Base-by-base conservation (phyloP, 2,797 vertebrate genomes). In the Nyctibius grandis region DNA sequence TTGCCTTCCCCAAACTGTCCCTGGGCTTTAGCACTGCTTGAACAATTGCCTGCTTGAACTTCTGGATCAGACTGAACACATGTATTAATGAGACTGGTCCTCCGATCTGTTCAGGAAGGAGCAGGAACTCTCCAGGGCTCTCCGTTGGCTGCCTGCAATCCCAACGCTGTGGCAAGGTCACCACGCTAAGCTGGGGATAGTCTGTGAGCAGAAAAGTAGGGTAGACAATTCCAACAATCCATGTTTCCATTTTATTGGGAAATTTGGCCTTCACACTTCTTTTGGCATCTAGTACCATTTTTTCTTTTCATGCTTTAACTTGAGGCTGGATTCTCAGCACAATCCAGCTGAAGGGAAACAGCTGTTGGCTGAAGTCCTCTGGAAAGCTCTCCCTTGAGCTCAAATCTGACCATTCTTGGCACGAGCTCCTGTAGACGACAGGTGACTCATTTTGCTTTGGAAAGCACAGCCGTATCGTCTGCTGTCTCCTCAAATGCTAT, bases 371-470 rank as follows among this genome's bases (percentile, higher is more conserved):
- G 54, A 42, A 63, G 82, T 63, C 33, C 72, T 89, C 61, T 76
- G 77, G 73, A 94, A 96, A 86, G 45, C 51, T 54, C 38, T 97
- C 90, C 50, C 44, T 29, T 48, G 77, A 89, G 82, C 84, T 83
- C 40, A 36, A 6, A 91, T 89, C 65, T 67, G 87, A 91, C 54
- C 64, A 26, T 57, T 89, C 85, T 91, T 91, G 82, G 65, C 87
- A 68, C 9, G 5, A 80, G 83, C 25, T 95, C 63, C 65, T 69
- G 56, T n/a, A 93, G 91, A 85, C 82, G 95, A 95, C 95, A 96
- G 95, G 95, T 97, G 95, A 93, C 82, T 92, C 81, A 92, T 88
- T 93, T 92, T 56, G 76, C 92, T 91, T 84, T 96, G 91, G 90
- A 88, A 94, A 95, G 84, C 0, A 0, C 12, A 86, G 85, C 84